Base-by-base conservation (phyloP, 2,113 vertebrate genomes). In the Cairina moschata region DNA sequence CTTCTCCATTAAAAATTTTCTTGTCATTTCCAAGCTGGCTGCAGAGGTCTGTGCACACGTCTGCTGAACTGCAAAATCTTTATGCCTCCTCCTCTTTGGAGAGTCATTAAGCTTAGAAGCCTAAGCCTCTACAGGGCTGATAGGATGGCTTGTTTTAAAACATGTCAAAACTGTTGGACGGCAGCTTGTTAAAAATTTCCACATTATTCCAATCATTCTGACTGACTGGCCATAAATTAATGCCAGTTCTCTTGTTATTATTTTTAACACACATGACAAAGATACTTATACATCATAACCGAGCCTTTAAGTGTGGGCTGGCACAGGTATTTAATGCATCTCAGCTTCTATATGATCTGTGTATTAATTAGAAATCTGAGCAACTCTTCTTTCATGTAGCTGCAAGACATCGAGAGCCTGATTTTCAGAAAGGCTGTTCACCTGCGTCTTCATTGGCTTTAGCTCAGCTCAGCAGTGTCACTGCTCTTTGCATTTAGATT, bases 101-200 rank as follows among this genome's bases (percentile, higher is more conserved):
- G 63, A 80, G 34, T 80, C 82, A 42, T 93, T 88, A 90, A 56
- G 46, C 55, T 90, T 95, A 77, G 62, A 79, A 52, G 54, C 80
- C 23, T 79, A 40, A 17, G 17, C 22, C 36, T 88, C 65, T 77
- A 34, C 55, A 71, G 46, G 28, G 36, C 55, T 76, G 55, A 90
- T 87, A 88, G 62, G 28, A 29, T 67, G 67, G 28, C n/a, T 67
- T 88, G 79, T 90, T 96, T 90, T 71, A 88, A 90, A 95, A 91
- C 56, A 67, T 13, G 29, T 78, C 85, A 90, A 90, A 93, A 71
- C n/a, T 62, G 26, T 55, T 87, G 78, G 69, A 77, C 17, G 60
- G 63, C 60, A 95, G 42, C 75, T 90, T 90, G 76, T 91, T 91
- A 83, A 86, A 91, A 97, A 38, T 36, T 73, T 88, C 40, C 20